Base-by-base conservation (phyloP, 2,888 invertebrate genomes). In the Fissipunctia ypsillon region DNA sequence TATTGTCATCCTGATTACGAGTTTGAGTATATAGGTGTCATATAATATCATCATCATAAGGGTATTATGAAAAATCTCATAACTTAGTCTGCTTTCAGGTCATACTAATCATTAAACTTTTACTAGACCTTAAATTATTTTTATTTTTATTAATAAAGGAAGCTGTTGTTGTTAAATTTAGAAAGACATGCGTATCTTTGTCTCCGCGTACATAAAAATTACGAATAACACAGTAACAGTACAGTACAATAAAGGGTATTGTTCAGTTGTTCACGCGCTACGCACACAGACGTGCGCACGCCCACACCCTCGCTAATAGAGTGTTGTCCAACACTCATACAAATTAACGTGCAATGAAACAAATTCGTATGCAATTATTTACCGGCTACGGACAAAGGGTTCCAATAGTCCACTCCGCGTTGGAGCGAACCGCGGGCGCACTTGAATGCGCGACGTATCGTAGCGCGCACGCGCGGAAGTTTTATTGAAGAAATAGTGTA, bases 361-460 rank as follows among this genome's bases (percentile, higher is more conserved):
- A 89, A 90, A 88, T 87, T 83, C 88, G 88, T 85, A 88, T 90
- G 90, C 90, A 92, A 90, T 91, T 90, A 90, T 89, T 91, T 88
- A 84, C 89, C 88, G 86, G 82, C 78, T 76, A 66, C 84, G 91
- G 88, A 93, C 93, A 93, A 93, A 92, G 93, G 90, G 90, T 88
- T 87, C 79, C 88, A 82, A 84, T 87, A 84, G 84, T 85, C 79
- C 83, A 81, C 72, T 83, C 78, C 72, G 78, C 66, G 74, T 59
- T 65, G 82, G 79, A 78, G 69, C 69, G 64, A 83, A 83, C 91
- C 92, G 93, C 92, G 87, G 83, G 93, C 93, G 93, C 94, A 94
- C 90, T 92, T 90, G 83, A 86, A 81, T 87, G 91, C 93, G 93
- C 92, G 90, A 86, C 88, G 83, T 87, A 84, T 52, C 66, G 71